phyloP scores from a whole-genome alignment of 2,888 invertebrate species.

The Adela reaumurella region DNA sequence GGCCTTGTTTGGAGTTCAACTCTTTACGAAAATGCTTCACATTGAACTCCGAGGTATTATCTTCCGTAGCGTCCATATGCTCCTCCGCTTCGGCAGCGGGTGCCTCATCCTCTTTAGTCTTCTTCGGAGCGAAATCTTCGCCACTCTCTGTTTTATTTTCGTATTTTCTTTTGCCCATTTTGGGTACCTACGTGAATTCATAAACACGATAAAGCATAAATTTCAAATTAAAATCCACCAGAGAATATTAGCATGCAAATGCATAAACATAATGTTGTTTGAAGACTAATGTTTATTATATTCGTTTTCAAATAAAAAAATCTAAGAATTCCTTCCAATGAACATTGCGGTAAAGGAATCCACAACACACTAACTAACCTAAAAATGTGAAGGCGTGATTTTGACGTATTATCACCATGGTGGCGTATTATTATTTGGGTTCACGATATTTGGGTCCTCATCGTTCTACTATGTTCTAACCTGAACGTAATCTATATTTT shows the following conservation, averaged over 20 bases:
- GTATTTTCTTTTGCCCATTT: constrained; percentile 40
- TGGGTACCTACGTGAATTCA: neutral
- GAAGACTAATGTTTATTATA: too few relatives aligned
- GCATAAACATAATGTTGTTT: too few relatives aligned
- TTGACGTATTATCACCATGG: too few relatives aligned
- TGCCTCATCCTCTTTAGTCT: constrained; percentile 17
- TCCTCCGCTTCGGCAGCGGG: constrained; percentile 9
- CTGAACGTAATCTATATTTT: too few relatives aligned
- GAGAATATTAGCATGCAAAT: neutral
- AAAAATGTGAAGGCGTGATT: too few relatives aligned
- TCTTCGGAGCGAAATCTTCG: constrained; percentile 10
- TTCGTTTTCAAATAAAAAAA: too few relatives aligned
- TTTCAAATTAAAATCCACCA: neutral
- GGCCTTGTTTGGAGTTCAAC: constrained; percentile 45
- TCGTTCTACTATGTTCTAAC: too few relatives aligned
- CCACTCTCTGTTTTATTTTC: constrained; percentile 21
- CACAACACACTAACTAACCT: too few relatives aligned
- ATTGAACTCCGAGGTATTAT: constrained; percentile 35
- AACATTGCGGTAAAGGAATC: too few relatives aligned
- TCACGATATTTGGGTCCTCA: too few relatives aligned
- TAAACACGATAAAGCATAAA: neutral
- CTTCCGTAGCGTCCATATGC: constrained; percentile 18
- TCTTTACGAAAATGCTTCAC: constrained; percentile 59
- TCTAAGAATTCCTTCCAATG: too few relatives aligned
- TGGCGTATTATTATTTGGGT: too few relatives aligned